Percentiles rank a stretch among this genome's conserved stretches.
phyloP scores from a whole-genome alignment of 1,140 invertebrate genomes.

The Bicyclus anynana region DNA sequence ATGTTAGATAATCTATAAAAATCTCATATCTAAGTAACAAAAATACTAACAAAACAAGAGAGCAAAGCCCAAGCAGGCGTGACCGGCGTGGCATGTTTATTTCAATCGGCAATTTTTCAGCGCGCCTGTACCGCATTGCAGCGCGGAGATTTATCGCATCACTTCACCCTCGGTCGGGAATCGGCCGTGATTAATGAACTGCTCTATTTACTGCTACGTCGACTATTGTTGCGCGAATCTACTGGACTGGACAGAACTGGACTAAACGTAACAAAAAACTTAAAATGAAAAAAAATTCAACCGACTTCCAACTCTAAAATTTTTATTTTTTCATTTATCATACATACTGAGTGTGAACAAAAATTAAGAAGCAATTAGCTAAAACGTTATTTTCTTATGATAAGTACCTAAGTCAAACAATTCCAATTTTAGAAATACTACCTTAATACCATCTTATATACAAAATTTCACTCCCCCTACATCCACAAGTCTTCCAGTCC shows the following conservation, averaged over 20 bases:
- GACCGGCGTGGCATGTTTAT: slow-evolving; percentile 55
- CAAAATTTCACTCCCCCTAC: too few species aligned
- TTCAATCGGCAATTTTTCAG: slow-evolving; percentile 67
- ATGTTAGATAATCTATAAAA: background rate
- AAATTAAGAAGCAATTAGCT: too few species aligned
- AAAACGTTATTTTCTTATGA: too few species aligned
- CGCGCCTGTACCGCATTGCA: slow-evolving; percentile 55
- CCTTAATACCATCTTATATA: too few species aligned
- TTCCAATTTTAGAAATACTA: too few species aligned
- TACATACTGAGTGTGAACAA: too few species aligned
- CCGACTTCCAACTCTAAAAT: too few species aligned
- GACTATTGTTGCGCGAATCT: slow-evolving; percentile 2
- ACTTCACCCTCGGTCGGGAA: slow-evolving; percentile 42
- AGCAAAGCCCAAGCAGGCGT: slow-evolving; percentile 29
- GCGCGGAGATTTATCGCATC: slow-evolving; percentile 58
- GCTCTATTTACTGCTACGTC: slow-evolving; percentile 61
- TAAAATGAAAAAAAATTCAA: too few species aligned
- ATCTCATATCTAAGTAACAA: background rate
- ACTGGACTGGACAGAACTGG: background rate
- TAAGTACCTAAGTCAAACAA: too few species aligned
- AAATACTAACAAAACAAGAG: slow-evolving; percentile 13
- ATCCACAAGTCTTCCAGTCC: too few species aligned
- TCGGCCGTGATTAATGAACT: slow-evolving; percentile 61
- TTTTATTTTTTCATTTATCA: too few species aligned
- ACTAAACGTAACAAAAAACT: too few species aligned